Base-by-base conservation (phyloP, 2,888 invertebrate genomes). In the Prenolepis imparis region DNA sequence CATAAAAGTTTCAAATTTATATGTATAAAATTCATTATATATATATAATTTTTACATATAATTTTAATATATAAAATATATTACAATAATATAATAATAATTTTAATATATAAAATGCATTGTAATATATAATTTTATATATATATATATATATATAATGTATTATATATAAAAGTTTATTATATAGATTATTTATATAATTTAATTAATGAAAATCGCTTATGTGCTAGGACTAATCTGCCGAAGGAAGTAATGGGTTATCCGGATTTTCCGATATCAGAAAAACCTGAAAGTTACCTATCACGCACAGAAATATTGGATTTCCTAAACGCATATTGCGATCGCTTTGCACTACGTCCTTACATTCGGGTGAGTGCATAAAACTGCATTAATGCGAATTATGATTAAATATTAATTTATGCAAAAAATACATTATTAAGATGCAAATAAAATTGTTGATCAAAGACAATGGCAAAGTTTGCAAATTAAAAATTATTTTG, bases 201-300 rank as follows among this genome's bases (percentile, higher is more conserved):
- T 48, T 6, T n/a, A 4, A 18, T 57, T 59, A 36, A 36, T 39
- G 24, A 72, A 57, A n/a, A 24, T 55, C 15, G 21, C 21, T 11
- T 61, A 44, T 67, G n/a, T n/a, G 21, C 36, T 41, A 98, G 98
- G 92, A 98, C 98, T 0, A 99, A 99, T 95, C 95, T 99, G 12
- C 99, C 99, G 0, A 98, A 98, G 93, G 98, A 99, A 95, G 96
- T 98, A 3, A 99, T 99, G 99, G 97, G 97, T 0, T 98, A 96
- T 94, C 98, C 98, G 0, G 98, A 98, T 93, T 98, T 97, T 94
- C 97, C 97, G 0, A 97, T 98, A 84, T 96, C 97, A 0, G 96
- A 96, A 82, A 96, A 96, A 88, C 95, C 97, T 9, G 96, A 96
- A 90, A 98, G 98, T 0, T 98, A 97, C 92, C 95, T 98, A 1